Evolutionary conservation across 1,140 invertebrate species (phyloP).

Genomic region (Pentalonia nigronervosa): DNA sequence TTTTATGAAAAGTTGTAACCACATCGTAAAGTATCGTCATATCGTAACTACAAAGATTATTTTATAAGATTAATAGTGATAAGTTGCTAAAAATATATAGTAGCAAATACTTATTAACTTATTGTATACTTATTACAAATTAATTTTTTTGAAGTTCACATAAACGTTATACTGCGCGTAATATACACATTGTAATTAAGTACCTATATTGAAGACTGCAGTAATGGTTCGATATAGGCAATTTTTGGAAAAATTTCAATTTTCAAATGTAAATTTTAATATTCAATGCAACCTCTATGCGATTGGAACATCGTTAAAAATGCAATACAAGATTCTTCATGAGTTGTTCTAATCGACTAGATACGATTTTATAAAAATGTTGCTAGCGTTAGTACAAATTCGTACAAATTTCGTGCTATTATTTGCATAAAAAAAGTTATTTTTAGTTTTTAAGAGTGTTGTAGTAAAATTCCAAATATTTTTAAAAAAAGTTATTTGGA

Average conservation of each 20-base stretch:
- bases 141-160: no score
- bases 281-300: neutral
- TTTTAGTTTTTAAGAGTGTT: neutral
- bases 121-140: neutral
- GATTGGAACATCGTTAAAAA: neutral
- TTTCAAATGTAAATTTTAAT: neutral
- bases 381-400: no score
- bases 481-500: neutral
- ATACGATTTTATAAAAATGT: no score
- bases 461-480: neutral
- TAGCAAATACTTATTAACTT: neutral
- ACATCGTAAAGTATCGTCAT: neutral
- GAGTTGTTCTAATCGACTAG: neutral
- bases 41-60: neutral
- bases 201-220: no score
- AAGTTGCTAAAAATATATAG: neutral
- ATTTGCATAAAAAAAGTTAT: neutral
- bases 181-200: neutral
- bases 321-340: neutral
- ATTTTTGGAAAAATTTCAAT: no score
- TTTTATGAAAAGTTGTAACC: neutral
- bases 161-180: neutral
- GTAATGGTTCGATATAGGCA: no score
- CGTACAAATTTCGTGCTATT: no score
- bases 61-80: neutral